Conservation (phyloP, 2,797 vertebrate species). For the Coilia nasus region DNA sequence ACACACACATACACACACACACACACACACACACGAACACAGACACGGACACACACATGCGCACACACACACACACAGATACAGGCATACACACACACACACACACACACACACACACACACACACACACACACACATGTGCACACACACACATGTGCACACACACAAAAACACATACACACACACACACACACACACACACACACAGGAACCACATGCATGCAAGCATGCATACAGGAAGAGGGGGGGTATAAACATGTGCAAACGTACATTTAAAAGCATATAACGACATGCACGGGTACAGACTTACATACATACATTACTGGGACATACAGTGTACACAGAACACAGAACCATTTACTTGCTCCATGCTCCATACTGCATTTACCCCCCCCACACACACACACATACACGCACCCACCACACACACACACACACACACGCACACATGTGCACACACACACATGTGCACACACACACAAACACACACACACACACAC, state of each 20-base stretch:
- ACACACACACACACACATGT: not conserved
- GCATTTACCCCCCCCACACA: constrained; percentile 33
- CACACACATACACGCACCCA: not conserved
- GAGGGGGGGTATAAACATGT: too few species aligned
- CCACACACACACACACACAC: not conserved
- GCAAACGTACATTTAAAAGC: too few species aligned
- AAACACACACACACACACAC: not conserved
- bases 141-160: not conserved
- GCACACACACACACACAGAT: not conserved
- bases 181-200: not conserved
- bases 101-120: not conserved
- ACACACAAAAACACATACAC: constrained; percentile 3
- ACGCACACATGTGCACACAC: not conserved
- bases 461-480: not conserved
- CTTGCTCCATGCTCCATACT: too few species aligned
- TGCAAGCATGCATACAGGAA: too few species aligned
- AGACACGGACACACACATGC: too few species aligned
- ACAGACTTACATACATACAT: too few species aligned
- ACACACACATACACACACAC: not conserved
- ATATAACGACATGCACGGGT: too few species aligned
- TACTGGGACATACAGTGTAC: too few species aligned
- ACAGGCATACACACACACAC: not conserved
- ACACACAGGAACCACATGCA: not conserved
- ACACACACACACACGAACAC: constrained; percentile 1
- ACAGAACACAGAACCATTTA: too few species aligned